Base-by-base conservation (phyloP, 2,888 invertebrate species). In the Acronicta alni region DNA sequence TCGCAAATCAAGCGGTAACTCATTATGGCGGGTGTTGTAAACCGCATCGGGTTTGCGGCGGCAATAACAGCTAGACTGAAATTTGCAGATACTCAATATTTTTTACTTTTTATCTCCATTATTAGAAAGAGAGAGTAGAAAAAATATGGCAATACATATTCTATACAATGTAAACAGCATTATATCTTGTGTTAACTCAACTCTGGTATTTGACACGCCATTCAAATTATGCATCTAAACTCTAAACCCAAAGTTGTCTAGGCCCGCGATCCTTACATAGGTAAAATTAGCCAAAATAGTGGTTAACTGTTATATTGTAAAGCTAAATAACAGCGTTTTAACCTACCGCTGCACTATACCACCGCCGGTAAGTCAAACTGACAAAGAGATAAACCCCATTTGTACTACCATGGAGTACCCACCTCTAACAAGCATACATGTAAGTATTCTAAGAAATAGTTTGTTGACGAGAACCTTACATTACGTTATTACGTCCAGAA, bases 1-100 rank as follows among this genome's bases (percentile, higher is more conserved):
- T 41, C 38, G 45, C 45, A 64, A 66, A 71, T 55, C 49, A 38
- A 48, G 45, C 41, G 45, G 66, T 51, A 65, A 71, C 38, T 47
- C 20, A 56, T 39, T 23, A 53, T 38, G 9, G n/a, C 53, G 23
- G 39, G 41, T 37, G 30, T 45, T 42, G 32, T 26, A 42, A 48
- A 45, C 70, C 48, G 30, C 41, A 18, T n/a, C 39, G n/a, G n/a
- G n/a, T n/a, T n/a, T n/a, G n/a, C n/a, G n/a, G n/a, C n/a, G 10
- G 37, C n/a, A 17, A 23, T 43, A 26, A 32, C 23, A 10, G 48
- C n/a, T 38, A 14, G 1, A 44, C 32, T 42, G 37, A 54, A 68
- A 68, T 44, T 61, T 48, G 39, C 37, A 41, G 47, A 48, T 39
- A 20, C 15, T 32, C 17, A 30, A 49, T 26, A 61, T 20, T 9